Percentiles rank a stretch among this genome's conserved stretches.
Evolutionary conservation across 23 tunicate species (phyloP).

Genomic region (Oikopleura albicans): DNA sequence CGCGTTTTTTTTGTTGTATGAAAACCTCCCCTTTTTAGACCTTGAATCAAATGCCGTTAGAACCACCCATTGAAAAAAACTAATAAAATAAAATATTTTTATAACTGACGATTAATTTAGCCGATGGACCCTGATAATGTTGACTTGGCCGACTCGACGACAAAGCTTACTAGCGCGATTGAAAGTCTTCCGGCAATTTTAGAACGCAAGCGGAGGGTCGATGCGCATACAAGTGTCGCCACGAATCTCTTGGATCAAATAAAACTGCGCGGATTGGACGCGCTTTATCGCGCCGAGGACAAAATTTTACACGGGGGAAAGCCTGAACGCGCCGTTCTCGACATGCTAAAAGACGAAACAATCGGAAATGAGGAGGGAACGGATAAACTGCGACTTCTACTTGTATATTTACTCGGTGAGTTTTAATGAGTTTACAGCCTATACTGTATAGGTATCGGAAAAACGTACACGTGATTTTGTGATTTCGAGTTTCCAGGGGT

Average conservation of each 20-base stretch:
- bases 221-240: constrained; percentile 92
- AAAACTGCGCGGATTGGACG: constrained; percentile 20
- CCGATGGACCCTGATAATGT: neutral
- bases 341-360: constrained; percentile 2
- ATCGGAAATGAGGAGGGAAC: neutral
- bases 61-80: no score
- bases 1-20: no score
- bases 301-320: neutral
- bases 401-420: constrained; percentile 1
- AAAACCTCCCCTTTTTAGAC: no score
- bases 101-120: no score
- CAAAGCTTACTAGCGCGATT: constrained; percentile 7
- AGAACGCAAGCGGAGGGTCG: constrained; percentile 66
- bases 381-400: neutral
- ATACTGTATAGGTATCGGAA: neutral
- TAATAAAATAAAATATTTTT: no score
- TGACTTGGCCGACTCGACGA: neutral
- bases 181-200: constrained; percentile 56
- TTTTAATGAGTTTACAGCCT: neutral
- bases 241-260: constrained; percentile 51
- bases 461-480: no score
- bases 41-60: no score
- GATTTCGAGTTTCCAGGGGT: no score
- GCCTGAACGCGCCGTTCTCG: neutral
- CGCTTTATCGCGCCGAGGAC: neutral